These are phyloP conservation scores for Lepidurus apus DNA, from an alignment of 1,140 invertebrate species.

Conservation along the genomic window DNA sequence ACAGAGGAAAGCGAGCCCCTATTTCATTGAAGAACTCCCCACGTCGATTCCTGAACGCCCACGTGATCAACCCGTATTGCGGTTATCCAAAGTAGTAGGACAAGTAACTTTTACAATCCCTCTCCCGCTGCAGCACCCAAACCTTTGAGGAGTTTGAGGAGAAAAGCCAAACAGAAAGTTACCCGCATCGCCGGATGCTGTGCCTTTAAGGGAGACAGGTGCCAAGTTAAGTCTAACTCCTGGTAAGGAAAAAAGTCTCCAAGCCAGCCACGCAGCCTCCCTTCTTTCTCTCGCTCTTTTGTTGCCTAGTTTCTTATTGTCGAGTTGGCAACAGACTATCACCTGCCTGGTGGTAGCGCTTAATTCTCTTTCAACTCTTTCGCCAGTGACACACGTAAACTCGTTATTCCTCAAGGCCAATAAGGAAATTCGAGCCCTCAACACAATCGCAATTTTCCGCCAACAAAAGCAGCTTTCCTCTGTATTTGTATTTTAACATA, in stretches of 20 bases:
- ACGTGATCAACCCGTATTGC: not conserved
- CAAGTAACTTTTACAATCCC: too few species aligned
- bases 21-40: not conserved
- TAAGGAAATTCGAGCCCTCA: not conserved
- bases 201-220: not conserved
- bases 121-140: not conserved
- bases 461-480: too few species aligned
- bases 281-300: not conserved
- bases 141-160: not conserved
- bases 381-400: not conserved
- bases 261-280: not conserved
- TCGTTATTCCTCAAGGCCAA: not conserved
- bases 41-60: not conserved
- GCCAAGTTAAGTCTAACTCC: not conserved
- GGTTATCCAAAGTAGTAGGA: too few species aligned
- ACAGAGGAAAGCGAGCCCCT: not conserved
- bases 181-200: conserved; percentile 16
- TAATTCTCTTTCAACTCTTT: not conserved
- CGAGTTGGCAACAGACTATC: not conserved
- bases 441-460: not conserved
- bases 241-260: not conserved
- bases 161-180: not conserved
- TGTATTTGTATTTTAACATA: too few species aligned
- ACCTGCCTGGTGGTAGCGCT: not conserved
- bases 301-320: not conserved